Percentiles rank a stretch among this genome's conserved stretches.
phyloP scores from a whole-genome alignment of 2,888 invertebrate genomes.

The Megamerina dolium region DNA sequence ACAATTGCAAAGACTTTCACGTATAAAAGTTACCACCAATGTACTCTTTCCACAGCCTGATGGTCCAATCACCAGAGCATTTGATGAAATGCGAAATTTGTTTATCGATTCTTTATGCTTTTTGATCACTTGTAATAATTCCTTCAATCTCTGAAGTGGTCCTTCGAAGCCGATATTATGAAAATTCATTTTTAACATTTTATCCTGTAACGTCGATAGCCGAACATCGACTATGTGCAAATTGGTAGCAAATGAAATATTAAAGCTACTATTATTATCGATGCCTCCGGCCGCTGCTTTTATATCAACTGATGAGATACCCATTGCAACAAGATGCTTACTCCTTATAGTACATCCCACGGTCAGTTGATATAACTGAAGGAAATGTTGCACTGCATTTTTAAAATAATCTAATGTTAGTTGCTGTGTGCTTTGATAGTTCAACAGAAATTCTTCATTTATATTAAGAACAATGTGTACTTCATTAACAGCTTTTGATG shows the following conservation, averaged over 20 bases:
- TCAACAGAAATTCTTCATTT: slow-evolving; percentile 13
- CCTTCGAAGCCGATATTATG: slow-evolving; percentile 29
- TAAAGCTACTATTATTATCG: slow-evolving; percentile 20
- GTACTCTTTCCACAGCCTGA: slow-evolving; percentile 57
- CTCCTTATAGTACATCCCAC: slow-evolving; percentile 15
- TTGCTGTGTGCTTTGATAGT: too few species aligned
- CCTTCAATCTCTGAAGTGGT: slow-evolving; percentile 29
- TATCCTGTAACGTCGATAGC: too few species aligned
- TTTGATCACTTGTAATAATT: slow-evolving; percentile 28
- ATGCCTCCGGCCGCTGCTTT: slow-evolving; percentile 10
- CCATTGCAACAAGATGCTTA: slow-evolving; percentile 20
- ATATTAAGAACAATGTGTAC: slow-evolving; percentile 15
- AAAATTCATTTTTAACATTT: too few species aligned
- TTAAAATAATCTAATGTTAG: too few species aligned
- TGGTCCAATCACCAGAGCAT: slow-evolving; percentile 49
- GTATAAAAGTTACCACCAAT: slow-evolving; percentile 51
- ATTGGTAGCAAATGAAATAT: slow-evolving; percentile 21
- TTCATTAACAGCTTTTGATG: background rate
- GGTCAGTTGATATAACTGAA: slow-evolving; percentile 21
- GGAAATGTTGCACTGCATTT: slow-evolving; percentile 11
- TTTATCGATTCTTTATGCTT: slow-evolving; percentile 36
- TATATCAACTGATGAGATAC: slow-evolving; percentile 30
- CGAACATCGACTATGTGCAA: slow-evolving; percentile 31
- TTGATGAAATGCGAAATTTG: slow-evolving; percentile 17
- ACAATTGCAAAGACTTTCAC: slow-evolving; percentile 48